phyloP scores from a whole-genome alignment of 2,797 vertebrate species.

The Apodemus agrarius region DNA sequence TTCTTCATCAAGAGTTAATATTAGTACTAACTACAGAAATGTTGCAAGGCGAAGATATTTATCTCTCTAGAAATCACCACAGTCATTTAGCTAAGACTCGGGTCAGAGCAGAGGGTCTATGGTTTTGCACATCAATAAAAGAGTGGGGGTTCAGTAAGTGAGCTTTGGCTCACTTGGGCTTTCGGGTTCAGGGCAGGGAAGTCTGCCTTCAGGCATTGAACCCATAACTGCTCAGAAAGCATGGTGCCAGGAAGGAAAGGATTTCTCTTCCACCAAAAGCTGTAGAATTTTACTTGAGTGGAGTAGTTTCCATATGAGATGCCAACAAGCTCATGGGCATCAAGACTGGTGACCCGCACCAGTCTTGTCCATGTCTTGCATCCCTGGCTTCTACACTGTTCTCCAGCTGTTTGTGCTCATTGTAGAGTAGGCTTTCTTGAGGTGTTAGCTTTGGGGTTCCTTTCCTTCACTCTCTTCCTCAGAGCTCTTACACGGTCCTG shows the following conservation, averaged over 20 bases:
- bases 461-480: neutral
- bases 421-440: neutral
- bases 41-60: neutral
- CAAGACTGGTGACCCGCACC: neutral
- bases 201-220: neutral
- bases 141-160: neutral
- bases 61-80: neutral
- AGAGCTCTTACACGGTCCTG: neutral
- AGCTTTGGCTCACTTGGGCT: slow-evolving; percentile 4
- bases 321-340: neutral
- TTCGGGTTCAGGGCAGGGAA: neutral
- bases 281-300: neutral
- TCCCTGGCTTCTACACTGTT: neutral
- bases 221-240: slow-evolving; percentile 35
- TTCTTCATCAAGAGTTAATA: slow-evolving; percentile 17
- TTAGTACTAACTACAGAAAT: neutral
- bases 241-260: neutral
- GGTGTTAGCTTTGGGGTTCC: neutral
- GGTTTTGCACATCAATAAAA: neutral
- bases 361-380: neutral
- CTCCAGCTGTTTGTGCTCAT: neutral
- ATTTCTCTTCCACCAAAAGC: neutral
- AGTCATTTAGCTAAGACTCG: slow-evolving; percentile 31
- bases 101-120: slow-evolving; percentile 3
- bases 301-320: neutral